Evolutionary conservation across 1,140 invertebrate species (phyloP), one percentile per base, ranked within the genome.

Genomic region (Plutomurus gul): DNA sequence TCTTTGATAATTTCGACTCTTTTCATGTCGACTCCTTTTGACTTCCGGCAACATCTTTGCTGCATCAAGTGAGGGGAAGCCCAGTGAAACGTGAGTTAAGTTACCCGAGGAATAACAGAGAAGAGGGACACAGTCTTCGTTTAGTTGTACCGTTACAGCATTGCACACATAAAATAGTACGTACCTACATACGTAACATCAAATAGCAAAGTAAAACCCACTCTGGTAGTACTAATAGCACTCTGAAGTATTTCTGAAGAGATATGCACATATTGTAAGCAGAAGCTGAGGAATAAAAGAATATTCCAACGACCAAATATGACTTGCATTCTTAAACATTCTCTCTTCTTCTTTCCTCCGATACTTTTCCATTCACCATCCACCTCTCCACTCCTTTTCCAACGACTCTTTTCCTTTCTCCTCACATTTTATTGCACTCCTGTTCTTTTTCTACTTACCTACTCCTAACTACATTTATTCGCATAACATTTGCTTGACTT

Each of bases 11-110:
- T 73, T 73, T 73, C 43, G 3, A 33, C 71, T 43, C 36, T 73
- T 73, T 43, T 43, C 71, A 73, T 73, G 37, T 73, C 43, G 43
- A 40, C 43, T 43, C 25, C 20, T 39, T 47, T 73, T 73, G 71
- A 73, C 71, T 73, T 73, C 71, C 71, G 71, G 71, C 71, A 37
- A 73, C 71, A 43, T 73, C 60, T 70, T 37, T 70, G 27, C 60
- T 36, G 60, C 33, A 70, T 70, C 60, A 37, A 37, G 30, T 11
- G 6, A 51, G 25, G 18, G 3, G 18, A 51, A 51, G 25, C 20
- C 47, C 20, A 51, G 18, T 51, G 18, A 51, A 51, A 51, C 47
- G 47, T 51, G 47, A 51, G 47, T 51, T 51, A 22, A 51, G 47
- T 51, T 51, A 51, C 20, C 3, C 47, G 18, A 20, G 47, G 25